A percentile compares a stretch with the other conserved stretches of the same genome.
phyloP scores from a whole-genome alignment of 2,113 vertebrate species.

The Arizona elegans region DNA sequence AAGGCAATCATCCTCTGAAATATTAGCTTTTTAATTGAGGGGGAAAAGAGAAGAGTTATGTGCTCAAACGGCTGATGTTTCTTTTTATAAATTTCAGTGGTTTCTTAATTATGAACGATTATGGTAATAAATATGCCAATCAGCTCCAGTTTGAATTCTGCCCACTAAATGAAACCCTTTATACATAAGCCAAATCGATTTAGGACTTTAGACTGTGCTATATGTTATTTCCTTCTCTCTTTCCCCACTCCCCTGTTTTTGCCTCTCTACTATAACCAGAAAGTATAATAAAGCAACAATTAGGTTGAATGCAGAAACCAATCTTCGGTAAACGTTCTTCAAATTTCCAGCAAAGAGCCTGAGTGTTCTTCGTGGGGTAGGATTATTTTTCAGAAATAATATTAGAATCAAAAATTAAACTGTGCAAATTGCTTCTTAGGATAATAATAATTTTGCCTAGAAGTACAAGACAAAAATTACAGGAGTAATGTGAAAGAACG shows the following conservation, averaged over 20 bases:
- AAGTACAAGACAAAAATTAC: neutral
- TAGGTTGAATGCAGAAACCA: conserved; percentile 23
- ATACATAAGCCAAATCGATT: conserved; percentile 7
- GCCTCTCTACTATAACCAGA: neutral
- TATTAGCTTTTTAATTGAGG: accelerated
- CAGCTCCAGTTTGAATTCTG: conserved; percentile 23
- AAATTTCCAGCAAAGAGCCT: neutral
- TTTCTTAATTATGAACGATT: neutral
- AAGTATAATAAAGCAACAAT: conserved; percentile 5
- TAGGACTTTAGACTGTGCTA: neutral
- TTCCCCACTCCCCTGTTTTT: neutral
- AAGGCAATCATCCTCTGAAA: neutral
- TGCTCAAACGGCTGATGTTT: neutral
- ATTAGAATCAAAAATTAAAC: neutral
- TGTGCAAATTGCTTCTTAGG: neutral
- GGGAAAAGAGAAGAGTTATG: neutral
- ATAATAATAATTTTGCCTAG: neutral
- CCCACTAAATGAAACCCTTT: neutral
- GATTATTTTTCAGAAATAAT: neutral
- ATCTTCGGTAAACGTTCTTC: neutral
- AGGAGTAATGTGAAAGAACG: neutral
- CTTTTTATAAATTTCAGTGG: conserved; percentile 9
- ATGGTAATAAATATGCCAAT: conserved; percentile 28
- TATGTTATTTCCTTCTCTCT: conserved; percentile 1
- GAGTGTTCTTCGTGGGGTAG: neutral